Conservation (phyloP, 2,113 vertebrate species). For the Isichthys henryi region DNA sequence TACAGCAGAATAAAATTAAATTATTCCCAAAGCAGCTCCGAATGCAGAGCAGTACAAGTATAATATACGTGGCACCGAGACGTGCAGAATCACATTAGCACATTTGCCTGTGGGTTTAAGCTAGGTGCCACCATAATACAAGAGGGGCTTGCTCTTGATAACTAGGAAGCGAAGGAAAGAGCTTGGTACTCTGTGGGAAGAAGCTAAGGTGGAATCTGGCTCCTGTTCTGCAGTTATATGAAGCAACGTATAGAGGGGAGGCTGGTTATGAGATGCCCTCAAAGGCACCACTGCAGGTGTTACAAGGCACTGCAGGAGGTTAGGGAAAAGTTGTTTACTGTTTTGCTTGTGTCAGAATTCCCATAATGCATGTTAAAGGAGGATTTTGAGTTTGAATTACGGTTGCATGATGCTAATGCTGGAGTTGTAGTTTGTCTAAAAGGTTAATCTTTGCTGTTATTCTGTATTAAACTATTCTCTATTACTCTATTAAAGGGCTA, state of each 20-base stretch:
- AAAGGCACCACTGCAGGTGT: neutral
- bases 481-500: neutral
- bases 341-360: neutral
- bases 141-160: neutral
- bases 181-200: neutral
- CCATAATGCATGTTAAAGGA: neutral
- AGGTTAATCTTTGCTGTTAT: neutral
- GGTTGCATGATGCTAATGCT: neutral
- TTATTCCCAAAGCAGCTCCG: neutral
- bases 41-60: neutral
- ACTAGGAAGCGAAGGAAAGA: neutral
- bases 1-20: neutral
- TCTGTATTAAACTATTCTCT: no score
- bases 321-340: neutral
- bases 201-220: neutral
- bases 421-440: neutral
- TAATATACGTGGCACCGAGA: neutral
- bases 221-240: neutral
- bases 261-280: neutral
- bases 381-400: neutral
- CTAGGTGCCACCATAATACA: neutral
- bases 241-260: neutral
- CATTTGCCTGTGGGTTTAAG: neutral
- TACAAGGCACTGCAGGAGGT: neutral
- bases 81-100: neutral